Percentiles rank a stretch among this genome's conserved stretches.
Conservation (phyloP, 2,888 invertebrate genomes). For the Drosophila diplacantha region DNA sequence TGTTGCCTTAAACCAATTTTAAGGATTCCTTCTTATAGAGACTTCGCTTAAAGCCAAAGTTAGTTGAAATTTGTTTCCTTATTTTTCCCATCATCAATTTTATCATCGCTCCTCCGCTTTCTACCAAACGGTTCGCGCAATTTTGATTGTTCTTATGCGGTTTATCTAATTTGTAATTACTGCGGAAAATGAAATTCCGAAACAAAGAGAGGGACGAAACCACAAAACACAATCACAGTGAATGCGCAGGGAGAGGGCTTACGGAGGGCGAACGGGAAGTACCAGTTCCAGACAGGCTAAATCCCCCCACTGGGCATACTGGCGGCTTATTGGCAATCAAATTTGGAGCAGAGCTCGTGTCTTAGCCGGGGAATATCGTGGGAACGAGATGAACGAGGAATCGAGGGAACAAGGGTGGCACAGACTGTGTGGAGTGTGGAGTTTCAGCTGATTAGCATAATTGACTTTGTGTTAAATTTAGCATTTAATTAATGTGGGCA, state of each 20-base stretch:
- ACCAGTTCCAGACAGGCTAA: conserved; percentile 20
- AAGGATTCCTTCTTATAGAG: not conserved
- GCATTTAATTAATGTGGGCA: conserved; percentile 68
- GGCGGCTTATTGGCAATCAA: conserved; percentile 65
- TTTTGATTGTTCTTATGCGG: conserved; percentile 42
- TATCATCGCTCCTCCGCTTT: conserved; percentile 5
- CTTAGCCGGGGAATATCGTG: conserved; percentile 21
- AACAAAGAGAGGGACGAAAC: conserved; percentile 17
- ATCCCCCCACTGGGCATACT: conserved; percentile 62
- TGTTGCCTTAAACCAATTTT: not conserved
- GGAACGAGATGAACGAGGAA: conserved; percentile 4
- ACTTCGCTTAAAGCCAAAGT: not conserved
- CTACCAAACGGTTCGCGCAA: conserved; percentile 41
- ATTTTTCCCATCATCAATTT: not conserved
- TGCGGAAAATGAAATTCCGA: conserved; percentile 46
- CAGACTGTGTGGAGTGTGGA: not conserved
- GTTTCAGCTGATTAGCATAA: conserved; percentile 63
- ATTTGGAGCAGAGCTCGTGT: conserved; percentile 43
- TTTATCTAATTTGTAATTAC: conserved; percentile 66
- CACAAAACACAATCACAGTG: conserved; percentile 45
- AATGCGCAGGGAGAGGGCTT: conserved; percentile 16
- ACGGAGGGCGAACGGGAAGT: conserved; percentile 1
- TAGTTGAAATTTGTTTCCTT: not conserved
- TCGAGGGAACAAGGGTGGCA: not conserved
- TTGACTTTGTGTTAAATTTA: conserved; percentile 70